These are phyloP conservation scores for Amphipyra berbera DNA, from an alignment of 2,888 invertebrate genomes.

Conservation along the genomic window DNA sequence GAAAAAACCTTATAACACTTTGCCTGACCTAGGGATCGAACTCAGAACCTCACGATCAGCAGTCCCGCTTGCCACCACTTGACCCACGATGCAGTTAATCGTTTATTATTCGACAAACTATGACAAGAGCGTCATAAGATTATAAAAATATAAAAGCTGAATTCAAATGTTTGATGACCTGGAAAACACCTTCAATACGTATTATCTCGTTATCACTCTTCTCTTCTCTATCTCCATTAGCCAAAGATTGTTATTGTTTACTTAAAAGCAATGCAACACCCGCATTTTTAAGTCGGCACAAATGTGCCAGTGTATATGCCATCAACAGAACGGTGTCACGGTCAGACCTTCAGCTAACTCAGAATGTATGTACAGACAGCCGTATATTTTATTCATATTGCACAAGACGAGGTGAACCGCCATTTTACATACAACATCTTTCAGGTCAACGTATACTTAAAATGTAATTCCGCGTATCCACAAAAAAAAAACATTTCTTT, in stretches of 20 bases:
- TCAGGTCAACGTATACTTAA: slow-evolving; percentile 54
- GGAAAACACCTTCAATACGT: too few relatives aligned
- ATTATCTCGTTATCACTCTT: too few relatives aligned
- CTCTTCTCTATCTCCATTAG: background rate
- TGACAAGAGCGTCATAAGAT: too few relatives aligned
- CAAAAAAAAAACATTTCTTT: too few relatives aligned
- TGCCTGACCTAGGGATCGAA: too few relatives aligned
- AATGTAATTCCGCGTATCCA: slow-evolving; percentile 34
- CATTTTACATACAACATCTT: slow-evolving; percentile 66
- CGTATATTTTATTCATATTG: slow-evolving; percentile 73
- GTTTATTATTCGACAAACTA: too few relatives aligned
- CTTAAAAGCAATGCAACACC: slow-evolving; percentile 19
- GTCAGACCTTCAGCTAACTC: slow-evolving; percentile 76
- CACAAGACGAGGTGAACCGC: slow-evolving; percentile 71
- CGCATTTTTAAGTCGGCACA: slow-evolving; percentile 37
- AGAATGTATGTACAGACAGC: slow-evolving; percentile 64
- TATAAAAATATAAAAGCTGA: too few relatives aligned
- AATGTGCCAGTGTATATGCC: slow-evolving; percentile 64
- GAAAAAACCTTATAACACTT: too few relatives aligned
- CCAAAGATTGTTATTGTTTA: slow-evolving; percentile 14
- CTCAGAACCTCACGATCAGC: too few relatives aligned
- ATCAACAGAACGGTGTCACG: slow-evolving; percentile 78
- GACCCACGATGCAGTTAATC: too few relatives aligned
- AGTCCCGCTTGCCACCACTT: too few relatives aligned
- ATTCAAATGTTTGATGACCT: too few relatives aligned